Base-by-base conservation (phyloP, 2,797 vertebrate species). In the Coendou prehensilis region DNA sequence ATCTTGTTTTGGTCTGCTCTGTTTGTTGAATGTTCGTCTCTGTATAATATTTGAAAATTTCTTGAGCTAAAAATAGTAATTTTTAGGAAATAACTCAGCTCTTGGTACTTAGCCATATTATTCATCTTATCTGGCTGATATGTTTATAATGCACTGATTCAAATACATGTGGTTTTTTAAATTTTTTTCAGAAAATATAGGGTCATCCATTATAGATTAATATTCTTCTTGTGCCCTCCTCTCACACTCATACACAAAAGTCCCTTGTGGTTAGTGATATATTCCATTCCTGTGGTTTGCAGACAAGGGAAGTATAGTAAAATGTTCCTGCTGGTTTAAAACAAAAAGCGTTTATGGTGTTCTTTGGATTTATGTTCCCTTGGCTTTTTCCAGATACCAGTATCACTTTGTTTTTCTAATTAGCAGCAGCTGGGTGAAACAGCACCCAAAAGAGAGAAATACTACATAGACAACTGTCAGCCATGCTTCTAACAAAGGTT, bases 371-470 rank as follows among this genome's bases (percentile, higher is more conserved):
- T 79, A 30, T 41, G 18, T 94, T 84, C 23, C 63, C n/a, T 90
- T 91, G 76, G 23, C 73, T 95, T 82, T 97, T 95, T 69, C 33
- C 71, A 67, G 94, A 96, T 94, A 94, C 54, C 94, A 73, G n/a
- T 0, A 10, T 98, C 97, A 75, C 96, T 98, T 98, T 98, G 96
- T 98, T 98, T 98, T 97, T 97, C 93, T 98, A 97, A 98, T 98
- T 98, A 95, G 82, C 50, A 89, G 59, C 98, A 98, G 98, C 97
- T 98, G 98, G 97, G 56, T 89, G 64, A 98, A 86, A 89, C 33
- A 96, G 47, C 97, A 80, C 98, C 96, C 97, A 97, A 94, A 92
- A 91, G 15, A 89, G 95, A 95, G 79, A 84, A 56, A 69, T 79
- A 28, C 23, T 64, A 87, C 26, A 47, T 30, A 82, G 56, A 90